A percentile compares a stretch with the other conserved stretches of the same genome.
Conservation (phyloP, 2,113 vertebrate species). For the Microcebus tavaratra region DNA sequence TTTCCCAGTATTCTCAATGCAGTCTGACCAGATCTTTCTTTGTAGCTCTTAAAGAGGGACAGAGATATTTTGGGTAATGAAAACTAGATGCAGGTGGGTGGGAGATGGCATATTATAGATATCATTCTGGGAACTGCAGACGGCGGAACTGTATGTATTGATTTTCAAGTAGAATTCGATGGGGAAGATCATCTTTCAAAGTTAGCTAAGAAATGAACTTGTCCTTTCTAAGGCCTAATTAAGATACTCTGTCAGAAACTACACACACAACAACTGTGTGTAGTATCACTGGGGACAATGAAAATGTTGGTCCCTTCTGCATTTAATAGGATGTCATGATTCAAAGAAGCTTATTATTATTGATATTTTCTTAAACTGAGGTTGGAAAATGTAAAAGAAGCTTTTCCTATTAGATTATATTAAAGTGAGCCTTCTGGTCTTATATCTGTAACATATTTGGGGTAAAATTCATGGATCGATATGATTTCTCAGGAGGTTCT, state of each 20-base stretch:
- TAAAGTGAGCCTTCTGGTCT: conserved; percentile 65
- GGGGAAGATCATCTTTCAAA: conserved; percentile 63
- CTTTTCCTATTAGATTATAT: conserved; percentile 77
- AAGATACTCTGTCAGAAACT: conserved; percentile 77
- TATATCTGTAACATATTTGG: conserved; percentile 50
- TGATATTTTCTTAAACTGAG: not conserved
- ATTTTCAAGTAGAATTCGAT: conserved; percentile 77
- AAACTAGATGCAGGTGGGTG: not conserved
- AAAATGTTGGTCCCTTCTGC: conserved; percentile 76
- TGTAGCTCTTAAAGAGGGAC: not conserved
- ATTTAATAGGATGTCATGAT: conserved; percentile 82
- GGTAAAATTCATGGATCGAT: conserved; percentile 63
- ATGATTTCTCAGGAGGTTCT: conserved; percentile 26
- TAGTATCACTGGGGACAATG: conserved; percentile 78
- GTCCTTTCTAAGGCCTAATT: conserved; percentile 82
- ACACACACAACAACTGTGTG: conserved; percentile 66
- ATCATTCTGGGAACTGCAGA: not conserved
- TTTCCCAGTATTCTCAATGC: not conserved
- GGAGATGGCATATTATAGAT: not conserved
- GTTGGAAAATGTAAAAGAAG: conserved; percentile 60
- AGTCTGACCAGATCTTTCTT: not conserved
- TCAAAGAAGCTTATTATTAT: conserved; percentile 73
- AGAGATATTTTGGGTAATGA: not conserved
- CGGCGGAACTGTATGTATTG: conserved; percentile 47
- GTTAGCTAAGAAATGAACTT: conserved; percentile 52